Conservation (phyloP, 2,888 invertebrate genomes). For the Nycteola revayana region DNA sequence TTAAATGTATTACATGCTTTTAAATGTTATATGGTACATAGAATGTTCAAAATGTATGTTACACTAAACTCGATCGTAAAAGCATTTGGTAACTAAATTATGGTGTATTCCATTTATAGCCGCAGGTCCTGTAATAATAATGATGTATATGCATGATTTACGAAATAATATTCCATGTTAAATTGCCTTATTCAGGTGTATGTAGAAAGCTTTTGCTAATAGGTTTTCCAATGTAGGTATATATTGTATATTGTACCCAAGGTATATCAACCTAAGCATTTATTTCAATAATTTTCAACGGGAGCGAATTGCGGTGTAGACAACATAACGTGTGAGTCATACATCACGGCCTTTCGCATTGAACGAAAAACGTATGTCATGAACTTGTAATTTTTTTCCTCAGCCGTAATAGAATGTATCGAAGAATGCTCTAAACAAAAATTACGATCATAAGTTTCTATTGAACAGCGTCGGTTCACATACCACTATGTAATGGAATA, state of each 20-base stretch:
- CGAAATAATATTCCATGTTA: too few species aligned
- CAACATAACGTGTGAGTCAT: conserved; percentile 9
- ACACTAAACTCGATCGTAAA: too few species aligned
- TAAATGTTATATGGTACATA: too few species aligned
- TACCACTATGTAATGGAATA: conserved; percentile 54
- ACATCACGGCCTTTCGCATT: conserved; percentile 14
- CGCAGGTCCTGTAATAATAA: conserved; percentile 7
- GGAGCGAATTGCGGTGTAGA: too few species aligned
- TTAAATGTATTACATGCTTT: too few species aligned
- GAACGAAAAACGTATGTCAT: conserved; percentile 49
- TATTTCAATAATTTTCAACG: too few species aligned
- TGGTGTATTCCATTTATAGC: conserved; percentile 9
- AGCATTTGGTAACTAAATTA: conserved; percentile 4
- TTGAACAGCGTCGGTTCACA: conserved; percentile 51
- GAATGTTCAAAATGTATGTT: too few species aligned
- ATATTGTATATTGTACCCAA: too few species aligned
- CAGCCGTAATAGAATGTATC: conserved; percentile 51
- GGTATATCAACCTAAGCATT: too few species aligned
- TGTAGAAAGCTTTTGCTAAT: too few species aligned
- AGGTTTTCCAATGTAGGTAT: too few species aligned
- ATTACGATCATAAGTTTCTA: conserved; percentile 39
- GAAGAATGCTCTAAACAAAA: conserved; percentile 41
- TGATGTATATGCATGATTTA: conserved; percentile 15
- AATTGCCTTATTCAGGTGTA: too few species aligned
- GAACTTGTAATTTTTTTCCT: conserved; percentile 53